Conservation (phyloP, 2,888 invertebrate species). For the Orchestes rusci region DNA sequence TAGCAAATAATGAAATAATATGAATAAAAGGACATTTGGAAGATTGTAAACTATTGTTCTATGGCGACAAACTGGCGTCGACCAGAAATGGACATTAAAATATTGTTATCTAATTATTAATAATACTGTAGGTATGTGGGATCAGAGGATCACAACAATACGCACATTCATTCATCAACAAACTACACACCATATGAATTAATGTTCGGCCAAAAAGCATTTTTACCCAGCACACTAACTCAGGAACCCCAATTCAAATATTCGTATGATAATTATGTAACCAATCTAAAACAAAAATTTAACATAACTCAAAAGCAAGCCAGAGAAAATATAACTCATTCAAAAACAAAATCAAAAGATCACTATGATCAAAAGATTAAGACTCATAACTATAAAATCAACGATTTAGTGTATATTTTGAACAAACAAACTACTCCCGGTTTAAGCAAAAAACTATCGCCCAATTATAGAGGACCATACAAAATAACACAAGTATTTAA, state of each 20-base stretch:
- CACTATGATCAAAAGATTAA: slow-evolving; percentile 9
- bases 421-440: slow-evolving; percentile 4
- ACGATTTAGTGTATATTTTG: slow-evolving; percentile 7
- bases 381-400: not conserved
- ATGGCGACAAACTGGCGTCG: no score
- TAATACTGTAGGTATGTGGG: no score
- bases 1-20: no score
- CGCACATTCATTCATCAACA: slow-evolving; percentile 26
- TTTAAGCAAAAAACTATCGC: slow-evolving; percentile 20
- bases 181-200: slow-evolving; percentile 36
- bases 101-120: no score
- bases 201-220: slow-evolving; percentile 35
- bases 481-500: slow-evolving; percentile 16
- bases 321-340: slow-evolving; percentile 8
- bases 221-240: slow-evolving; percentile 30
- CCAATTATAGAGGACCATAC: slow-evolving; percentile 10
- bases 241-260: slow-evolving; percentile 28
- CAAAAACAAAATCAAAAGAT: slow-evolving; percentile 8
- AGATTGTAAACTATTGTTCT: no score
- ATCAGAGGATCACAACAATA: slow-evolving; percentile 31
- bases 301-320: slow-evolving; percentile 28
- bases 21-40: no score
- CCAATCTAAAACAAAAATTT: slow-evolving; percentile 27
- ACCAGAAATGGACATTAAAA: no score
- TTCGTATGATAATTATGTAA: slow-evolving; percentile 30